Conservation (phyloP, 2,888 invertebrate species). For the Xestia sexstrigata region DNA sequence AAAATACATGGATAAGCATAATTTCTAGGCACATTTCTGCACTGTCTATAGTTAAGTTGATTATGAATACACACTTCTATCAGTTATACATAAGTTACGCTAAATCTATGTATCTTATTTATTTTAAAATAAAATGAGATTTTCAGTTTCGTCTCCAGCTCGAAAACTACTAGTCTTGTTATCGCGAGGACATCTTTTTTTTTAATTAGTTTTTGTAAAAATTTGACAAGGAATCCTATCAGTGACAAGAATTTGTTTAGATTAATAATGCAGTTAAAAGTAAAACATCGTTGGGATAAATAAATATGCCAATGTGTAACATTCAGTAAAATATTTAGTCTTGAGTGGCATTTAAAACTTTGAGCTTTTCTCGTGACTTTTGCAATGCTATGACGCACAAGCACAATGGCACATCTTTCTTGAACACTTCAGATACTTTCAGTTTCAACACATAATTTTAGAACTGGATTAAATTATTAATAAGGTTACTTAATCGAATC, state of each 20-base stretch:
- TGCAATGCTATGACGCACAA: conserved; percentile 10
- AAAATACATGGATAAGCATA: conserved; percentile 89
- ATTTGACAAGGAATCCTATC: conserved; percentile 44
- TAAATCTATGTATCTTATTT: conserved; percentile 68
- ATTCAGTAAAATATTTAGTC: conserved; percentile 35
- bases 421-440: conserved; percentile 28
- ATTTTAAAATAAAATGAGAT: conserved; percentile 67
- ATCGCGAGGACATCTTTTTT: conserved; percentile 39
- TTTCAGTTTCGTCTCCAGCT: conserved; percentile 60
- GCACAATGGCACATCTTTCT: conserved; percentile 18
- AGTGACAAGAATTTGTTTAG: conserved; percentile 38
- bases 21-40: conserved; percentile 89
- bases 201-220: background rate
- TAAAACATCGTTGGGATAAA: conserved; percentile 67
- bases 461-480: background rate
- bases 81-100: conserved; percentile 77
- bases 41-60: conserved; percentile 84
- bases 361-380: conserved; percentile 41
- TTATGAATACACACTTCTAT: conserved; percentile 86
- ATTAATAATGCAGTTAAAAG: conserved; percentile 33
- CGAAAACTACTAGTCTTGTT: conserved; percentile 59
- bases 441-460: background rate
- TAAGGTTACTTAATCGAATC: background rate
- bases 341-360: conserved; percentile 35
- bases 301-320: conserved; percentile 58